phyloP scores from a whole-genome alignment of 2,797 vertebrate genomes.

The Acrossocheilus fasciatus region DNA sequence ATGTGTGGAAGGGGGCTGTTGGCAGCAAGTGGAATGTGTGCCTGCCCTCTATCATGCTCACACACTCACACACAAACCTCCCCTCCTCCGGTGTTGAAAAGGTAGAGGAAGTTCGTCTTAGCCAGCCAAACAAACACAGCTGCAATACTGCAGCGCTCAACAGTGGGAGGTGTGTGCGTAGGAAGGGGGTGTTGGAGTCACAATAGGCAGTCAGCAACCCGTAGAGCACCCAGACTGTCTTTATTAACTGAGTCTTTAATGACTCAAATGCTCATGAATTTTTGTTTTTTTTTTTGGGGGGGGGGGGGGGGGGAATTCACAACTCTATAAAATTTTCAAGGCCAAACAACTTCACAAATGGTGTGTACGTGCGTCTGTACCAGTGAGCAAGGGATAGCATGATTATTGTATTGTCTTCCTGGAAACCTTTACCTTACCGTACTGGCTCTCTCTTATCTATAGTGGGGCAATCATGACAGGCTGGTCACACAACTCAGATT shows the following conservation, averaged over 20 bases:
- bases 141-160: slow-evolving; percentile 74
- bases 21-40: slow-evolving; percentile 21
- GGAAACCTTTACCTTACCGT: slow-evolving; percentile 28
- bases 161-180: slow-evolving; percentile 55
- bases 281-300: background rate
- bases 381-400: background rate
- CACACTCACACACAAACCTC: slow-evolving; percentile 65
- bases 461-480: slow-evolving; percentile 15
- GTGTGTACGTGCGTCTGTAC: background rate
- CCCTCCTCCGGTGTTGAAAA: slow-evolving; percentile 73
- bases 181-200: slow-evolving; percentile 48
- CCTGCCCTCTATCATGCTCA: slow-evolving; percentile 47
- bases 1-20: slow-evolving; percentile 1
- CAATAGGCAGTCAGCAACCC: slow-evolving; percentile 52
- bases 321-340: background rate
- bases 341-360: background rate
- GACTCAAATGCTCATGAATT: slow-evolving; percentile 11
- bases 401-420: slow-evolving; percentile 7
- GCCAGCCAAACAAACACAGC: slow-evolving; percentile 84
- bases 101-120: slow-evolving; percentile 80
- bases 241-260: slow-evolving; percentile 38
- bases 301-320: background rate
- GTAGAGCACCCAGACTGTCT: slow-evolving; percentile 38
- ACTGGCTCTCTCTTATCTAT: slow-evolving; percentile 31
- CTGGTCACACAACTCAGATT: background rate